Percentiles rank a stretch among this genome's conserved stretches.
Conservation (phyloP, 1,140 invertebrate species). For the Anastrepha obliqua region DNA sequence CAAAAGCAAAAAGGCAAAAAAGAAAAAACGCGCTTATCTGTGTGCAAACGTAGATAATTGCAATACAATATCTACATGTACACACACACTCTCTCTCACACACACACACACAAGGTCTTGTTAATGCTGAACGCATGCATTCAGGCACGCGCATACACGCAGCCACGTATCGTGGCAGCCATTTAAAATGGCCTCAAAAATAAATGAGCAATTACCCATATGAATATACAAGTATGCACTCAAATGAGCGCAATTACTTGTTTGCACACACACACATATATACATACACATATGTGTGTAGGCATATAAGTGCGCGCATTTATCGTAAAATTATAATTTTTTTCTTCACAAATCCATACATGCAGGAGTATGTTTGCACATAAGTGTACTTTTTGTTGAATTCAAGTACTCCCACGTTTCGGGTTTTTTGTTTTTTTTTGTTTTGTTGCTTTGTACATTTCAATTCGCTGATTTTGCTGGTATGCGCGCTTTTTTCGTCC, state of each 20-base stretch:
- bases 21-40: background rate
- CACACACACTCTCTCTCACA: background rate
- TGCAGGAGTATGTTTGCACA: too few species aligned
- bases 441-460: background rate
- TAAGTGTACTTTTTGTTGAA: background rate
- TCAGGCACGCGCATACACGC: background rate
- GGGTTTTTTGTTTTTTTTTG: background rate
- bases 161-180: background rate
- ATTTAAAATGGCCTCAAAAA: slow-evolving; percentile 29
- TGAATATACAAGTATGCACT: slow-evolving; percentile 43
- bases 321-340: background rate
- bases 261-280: slow-evolving; percentile 1
- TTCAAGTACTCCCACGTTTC: background rate
- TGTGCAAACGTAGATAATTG: slow-evolving; percentile 39
- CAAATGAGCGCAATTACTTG: slow-evolving; percentile 41
- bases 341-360: background rate
- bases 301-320: background rate
- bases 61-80: slow-evolving; percentile 26
- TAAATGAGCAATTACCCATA: slow-evolving; percentile 50
- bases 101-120: background rate
- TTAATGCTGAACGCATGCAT: background rate
- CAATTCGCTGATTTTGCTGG: background rate
- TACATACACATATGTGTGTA: background rate
- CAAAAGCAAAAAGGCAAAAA: background rate
- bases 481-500: background rate